Evolutionary conservation across 2,888 invertebrate species (phyloP), one percentile per base, ranked within the genome.

Genomic region (Platycheirus albimanus): DNA sequence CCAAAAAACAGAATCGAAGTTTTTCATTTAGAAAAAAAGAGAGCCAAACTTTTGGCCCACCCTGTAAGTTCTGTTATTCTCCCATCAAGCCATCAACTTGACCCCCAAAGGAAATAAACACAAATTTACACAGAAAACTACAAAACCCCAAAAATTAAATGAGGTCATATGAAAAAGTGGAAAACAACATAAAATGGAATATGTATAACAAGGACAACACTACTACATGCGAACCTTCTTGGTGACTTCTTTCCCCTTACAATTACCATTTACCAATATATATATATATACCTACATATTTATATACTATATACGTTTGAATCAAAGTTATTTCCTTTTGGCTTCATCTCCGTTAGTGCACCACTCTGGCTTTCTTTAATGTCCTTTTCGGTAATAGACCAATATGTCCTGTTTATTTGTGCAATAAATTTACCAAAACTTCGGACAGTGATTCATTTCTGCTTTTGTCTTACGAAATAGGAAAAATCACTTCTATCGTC

Each of bases 361-460:
- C 20, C 41, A 56, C 3, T 15, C 41, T 63, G 52, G 52, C 19
- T 63, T 67, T 19, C 72, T 54, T 67, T 52, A 67, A 58, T 61
- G 66, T 72, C 38, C 45, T 52, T 33, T 36, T 51, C 33, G 36
- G 38, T 74, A 79, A 74, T 64, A 79, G 79, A 69, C 74, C 69
- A 74, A 79, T 79, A 79, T 79, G 74, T 79, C 63, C 74, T 79
- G 58, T 66, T 75, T 76, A 75, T 75, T 80, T 70, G 52, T 58
- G 70, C 75, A 75, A 71, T 80, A 80, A 66, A 75, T 80, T 80
- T 51, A 10, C 20, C 38, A 64, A 20, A 80, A 74, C 75, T 80
- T 75, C 17, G 47, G 75, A 70, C 75, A 80, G 56, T 80, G 80
- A 80, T 80, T 80, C 75, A 80, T 80, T 64, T 75, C 56, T 58